Conservation (phyloP, 2,888 invertebrate species). For the Platyscelio sp. region DNA sequence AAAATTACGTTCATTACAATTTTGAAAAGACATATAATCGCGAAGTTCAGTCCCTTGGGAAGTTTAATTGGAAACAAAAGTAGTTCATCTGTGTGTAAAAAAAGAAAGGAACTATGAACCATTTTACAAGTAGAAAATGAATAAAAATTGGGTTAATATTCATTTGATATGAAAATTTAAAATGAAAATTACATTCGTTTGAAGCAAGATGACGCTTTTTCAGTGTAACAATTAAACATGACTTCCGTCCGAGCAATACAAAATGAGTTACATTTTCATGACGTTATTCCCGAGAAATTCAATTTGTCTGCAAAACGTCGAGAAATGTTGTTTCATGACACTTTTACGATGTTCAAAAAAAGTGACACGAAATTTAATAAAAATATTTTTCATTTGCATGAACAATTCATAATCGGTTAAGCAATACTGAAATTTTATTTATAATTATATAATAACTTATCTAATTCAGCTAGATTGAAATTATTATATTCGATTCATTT, state of each 20-base stretch:
- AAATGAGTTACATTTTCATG: slow-evolving; percentile 23
- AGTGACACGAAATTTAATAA: slow-evolving; percentile 31
- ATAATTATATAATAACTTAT: no score
- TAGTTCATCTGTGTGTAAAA: no score
- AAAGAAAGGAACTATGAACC: neutral
- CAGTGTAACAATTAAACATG: slow-evolving; percentile 9
- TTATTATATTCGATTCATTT: slow-evolving; percentile 28
- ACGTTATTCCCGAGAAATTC: slow-evolving; percentile 16
- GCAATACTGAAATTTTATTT: neutral
- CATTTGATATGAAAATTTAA: slow-evolving; percentile 6
- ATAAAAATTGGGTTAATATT: slow-evolving; percentile 10
- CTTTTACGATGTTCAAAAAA: slow-evolving; percentile 4
- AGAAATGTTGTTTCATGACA: slow-evolving; percentile 18
- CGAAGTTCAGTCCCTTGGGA: no score
- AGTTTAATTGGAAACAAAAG: no score
- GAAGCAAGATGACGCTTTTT: slow-evolving; percentile 88
- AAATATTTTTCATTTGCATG: neutral
- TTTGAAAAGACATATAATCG: no score
- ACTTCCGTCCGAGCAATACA: slow-evolving; percentile 7
- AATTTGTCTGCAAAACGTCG: slow-evolving; percentile 30
- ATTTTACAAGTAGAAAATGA: no score
- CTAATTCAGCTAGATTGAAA: no score
- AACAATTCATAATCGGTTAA: slow-evolving; percentile 19
- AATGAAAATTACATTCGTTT: slow-evolving; percentile 82
- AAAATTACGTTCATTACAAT: slow-evolving; percentile 39